Evolutionary conservation across 1,140 invertebrate genomes (phyloP).

Genomic region (Whitmania pigra): DNA sequence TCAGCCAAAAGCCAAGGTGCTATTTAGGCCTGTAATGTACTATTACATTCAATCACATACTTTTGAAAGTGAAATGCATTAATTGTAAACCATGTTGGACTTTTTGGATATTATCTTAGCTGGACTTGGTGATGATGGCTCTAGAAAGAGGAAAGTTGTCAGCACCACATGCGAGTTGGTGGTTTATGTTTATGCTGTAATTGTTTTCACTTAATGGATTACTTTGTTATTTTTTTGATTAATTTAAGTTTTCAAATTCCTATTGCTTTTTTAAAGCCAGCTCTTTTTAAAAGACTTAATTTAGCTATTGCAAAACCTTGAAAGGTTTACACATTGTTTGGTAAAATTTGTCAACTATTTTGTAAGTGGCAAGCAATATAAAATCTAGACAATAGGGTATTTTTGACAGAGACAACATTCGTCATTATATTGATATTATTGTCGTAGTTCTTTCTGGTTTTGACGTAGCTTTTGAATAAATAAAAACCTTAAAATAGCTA

Average conservation of each 20-base stretch:
- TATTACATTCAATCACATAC: background rate
- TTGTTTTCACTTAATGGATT: background rate
- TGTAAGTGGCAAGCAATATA: background rate
- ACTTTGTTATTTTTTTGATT: background rate
- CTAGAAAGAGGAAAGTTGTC: constrained; percentile 19
- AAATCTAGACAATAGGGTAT: background rate
- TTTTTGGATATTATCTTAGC: constrained; percentile 13
- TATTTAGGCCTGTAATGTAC: background rate
- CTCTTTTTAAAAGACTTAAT: background rate
- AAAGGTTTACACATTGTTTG: background rate
- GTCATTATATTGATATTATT: background rate
- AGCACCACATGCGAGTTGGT: constrained; percentile 20
- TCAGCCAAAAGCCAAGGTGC: background rate
- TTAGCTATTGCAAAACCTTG: background rate
- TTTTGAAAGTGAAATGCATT: background rate
- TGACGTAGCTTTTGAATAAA: background rate
- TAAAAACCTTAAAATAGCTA: background rate
- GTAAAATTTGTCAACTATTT: background rate
- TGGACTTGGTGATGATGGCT: constrained; percentile 7
- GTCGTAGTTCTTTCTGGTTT: background rate
- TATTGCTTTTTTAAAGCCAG: background rate
- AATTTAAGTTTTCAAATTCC: background rate
- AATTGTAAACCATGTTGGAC: background rate
- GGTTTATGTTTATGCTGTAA: background rate
- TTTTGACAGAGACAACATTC: background rate